Conservation (phyloP, 2,888 invertebrate genomes). For the Polydrusus pterygomalis region DNA sequence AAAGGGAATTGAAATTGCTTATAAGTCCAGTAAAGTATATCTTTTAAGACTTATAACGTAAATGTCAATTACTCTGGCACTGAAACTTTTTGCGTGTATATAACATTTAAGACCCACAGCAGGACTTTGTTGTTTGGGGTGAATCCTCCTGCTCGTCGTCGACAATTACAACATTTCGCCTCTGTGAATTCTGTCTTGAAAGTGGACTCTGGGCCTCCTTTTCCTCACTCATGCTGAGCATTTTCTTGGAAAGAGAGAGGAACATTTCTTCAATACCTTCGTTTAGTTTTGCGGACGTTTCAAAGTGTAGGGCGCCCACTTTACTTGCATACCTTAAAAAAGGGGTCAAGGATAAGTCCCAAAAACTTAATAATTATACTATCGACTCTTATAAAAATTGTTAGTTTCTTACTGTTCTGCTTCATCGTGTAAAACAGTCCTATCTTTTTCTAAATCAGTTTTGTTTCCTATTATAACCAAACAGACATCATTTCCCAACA, state of each 20-base stretch:
- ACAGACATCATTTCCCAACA: slow-evolving; percentile 94
- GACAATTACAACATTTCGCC: slow-evolving; percentile 65
- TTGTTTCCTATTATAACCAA: slow-evolving; percentile 98
- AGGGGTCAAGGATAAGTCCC: no score
- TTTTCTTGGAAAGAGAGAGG: slow-evolving; percentile 85
- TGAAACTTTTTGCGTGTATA: neutral
- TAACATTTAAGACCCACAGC: slow-evolving; percentile 43
- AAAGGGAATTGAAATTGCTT: no score
- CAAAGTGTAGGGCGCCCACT: slow-evolving; percentile 94
- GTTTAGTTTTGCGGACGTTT: slow-evolving; percentile 95
- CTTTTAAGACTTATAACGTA: no score
- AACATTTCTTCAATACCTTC: slow-evolving; percentile 95
- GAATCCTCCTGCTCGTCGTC: slow-evolving; percentile 43
- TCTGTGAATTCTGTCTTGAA: slow-evolving; percentile 67
- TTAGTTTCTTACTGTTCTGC: slow-evolving; percentile 84
- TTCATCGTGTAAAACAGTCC: slow-evolving; percentile 88
- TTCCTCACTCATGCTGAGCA: slow-evolving; percentile 75
- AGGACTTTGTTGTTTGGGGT: slow-evolving; percentile 30
- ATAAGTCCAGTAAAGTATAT: no score
- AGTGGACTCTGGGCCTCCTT: slow-evolving; percentile 64
- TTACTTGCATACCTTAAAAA: slow-evolving; percentile 86
- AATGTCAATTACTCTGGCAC: no score
- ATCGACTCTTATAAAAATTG: no score
- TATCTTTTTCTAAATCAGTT: slow-evolving; percentile 93
- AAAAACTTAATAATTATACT: no score